phyloP scores from a whole-genome alignment of 2,888 invertebrate species.

The Dryomyza anilis region DNA sequence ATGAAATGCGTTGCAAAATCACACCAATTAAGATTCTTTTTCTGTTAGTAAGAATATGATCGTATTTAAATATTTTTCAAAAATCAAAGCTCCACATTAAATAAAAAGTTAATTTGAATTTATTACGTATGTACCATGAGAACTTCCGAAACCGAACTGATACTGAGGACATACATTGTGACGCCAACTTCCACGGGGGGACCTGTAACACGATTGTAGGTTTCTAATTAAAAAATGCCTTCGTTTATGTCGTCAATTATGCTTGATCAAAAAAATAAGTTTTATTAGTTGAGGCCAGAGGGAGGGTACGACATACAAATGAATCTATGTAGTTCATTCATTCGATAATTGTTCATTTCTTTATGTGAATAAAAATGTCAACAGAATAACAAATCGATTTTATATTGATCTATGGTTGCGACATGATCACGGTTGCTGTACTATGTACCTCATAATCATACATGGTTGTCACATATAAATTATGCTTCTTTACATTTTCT shows the following conservation, averaged over 20 bases:
- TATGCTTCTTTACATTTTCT: too few relatives aligned
- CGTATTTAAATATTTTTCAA: slow-evolving; percentile 26
- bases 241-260: slow-evolving; percentile 1
- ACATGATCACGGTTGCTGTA: too few relatives aligned
- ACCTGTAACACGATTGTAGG: slow-evolving; percentile 73
- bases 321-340: too few relatives aligned
- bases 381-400: too few relatives aligned
- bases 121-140: slow-evolving; percentile 81
- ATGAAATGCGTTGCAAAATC: slow-evolving; percentile 36
- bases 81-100: slow-evolving; percentile 31
- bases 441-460: too few relatives aligned
- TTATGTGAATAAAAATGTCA: too few relatives aligned
- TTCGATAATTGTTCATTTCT: too few relatives aligned
- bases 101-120: neutral
- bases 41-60: slow-evolving; percentile 14
- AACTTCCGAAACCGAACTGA: slow-evolving; percentile 98
- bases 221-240: slow-evolving; percentile 36
- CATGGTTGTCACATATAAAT: too few relatives aligned
- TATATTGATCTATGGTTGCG: too few relatives aligned
- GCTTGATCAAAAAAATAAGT: slow-evolving; percentile 10
- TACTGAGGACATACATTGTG: slow-evolving; percentile 97
- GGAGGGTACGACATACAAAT: too few relatives aligned
- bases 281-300: too few relatives aligned
- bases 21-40: slow-evolving; percentile 29
- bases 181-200: slow-evolving; percentile 97